These are phyloP conservation scores for Xanthia icteritia DNA, from an alignment of 2,888 invertebrate genomes.

Conservation along the genomic window DNA sequence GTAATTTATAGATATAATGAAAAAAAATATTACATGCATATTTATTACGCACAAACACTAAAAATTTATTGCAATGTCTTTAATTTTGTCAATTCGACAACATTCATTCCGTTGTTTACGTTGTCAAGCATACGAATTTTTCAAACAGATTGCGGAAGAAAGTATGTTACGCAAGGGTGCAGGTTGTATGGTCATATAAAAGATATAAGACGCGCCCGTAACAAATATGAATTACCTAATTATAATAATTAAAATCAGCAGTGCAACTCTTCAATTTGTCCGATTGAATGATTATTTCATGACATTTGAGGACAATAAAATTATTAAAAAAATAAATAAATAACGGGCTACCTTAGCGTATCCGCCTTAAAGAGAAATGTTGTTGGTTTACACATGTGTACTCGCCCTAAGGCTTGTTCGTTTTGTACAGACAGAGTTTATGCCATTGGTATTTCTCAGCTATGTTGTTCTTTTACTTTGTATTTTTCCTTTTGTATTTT, in stretches of 20 bases:
- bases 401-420: neutral
- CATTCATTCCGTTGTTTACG: too few species aligned
- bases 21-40: too few species aligned
- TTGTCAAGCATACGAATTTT: too few species aligned
- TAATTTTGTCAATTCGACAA: too few species aligned
- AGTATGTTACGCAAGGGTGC: too few species aligned
- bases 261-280: neutral
- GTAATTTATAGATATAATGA: too few species aligned
- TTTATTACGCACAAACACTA: neutral
- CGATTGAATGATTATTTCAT: neutral
- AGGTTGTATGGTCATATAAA: too few species aligned
- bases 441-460: slow-evolving; percentile 1
- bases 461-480: slow-evolving; percentile 9
- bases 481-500: neutral
- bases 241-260: too few species aligned
- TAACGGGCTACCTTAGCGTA: neutral
- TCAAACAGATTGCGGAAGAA: too few species aligned
- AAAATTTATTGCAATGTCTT: neutral
- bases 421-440: neutral
- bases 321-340: too few species aligned
- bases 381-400: neutral
- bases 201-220: too few species aligned
- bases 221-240: too few species aligned
- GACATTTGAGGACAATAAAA: neutral
- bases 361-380: neutral